These are phyloP conservation scores for Dryobates pubescens DNA, from an alignment of 2,797 vertebrate genomes.

Conservation along the genomic window DNA sequence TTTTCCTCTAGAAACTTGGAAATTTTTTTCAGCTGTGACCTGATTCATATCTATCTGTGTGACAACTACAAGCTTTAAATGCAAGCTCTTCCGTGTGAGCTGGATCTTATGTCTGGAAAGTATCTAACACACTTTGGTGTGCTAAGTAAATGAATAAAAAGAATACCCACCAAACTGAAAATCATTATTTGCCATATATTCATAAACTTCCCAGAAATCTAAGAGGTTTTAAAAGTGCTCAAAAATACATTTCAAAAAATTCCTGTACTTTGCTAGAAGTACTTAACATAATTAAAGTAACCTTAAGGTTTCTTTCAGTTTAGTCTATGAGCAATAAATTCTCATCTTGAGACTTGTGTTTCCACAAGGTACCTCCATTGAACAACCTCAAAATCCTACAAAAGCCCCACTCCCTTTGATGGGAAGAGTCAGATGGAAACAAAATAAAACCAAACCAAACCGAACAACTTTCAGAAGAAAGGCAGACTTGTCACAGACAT, in stretches of 20 bases:
- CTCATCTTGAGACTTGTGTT: neutral
- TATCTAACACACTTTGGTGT: neutral
- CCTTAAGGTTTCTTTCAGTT: neutral
- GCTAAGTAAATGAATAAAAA: neutral
- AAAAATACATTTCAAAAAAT: neutral
- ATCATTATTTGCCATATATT: neutral
- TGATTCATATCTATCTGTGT: neutral
- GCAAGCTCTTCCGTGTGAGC: neutral
- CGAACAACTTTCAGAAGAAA: neutral
- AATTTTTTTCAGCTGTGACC: neutral
- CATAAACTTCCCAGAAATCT: neutral
- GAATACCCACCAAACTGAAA: neutral
- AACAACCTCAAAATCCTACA: neutral
- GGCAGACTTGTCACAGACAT: neutral
- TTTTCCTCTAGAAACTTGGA: neutral
- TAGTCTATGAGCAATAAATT: neutral
- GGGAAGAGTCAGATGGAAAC: neutral
- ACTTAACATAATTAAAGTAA: neutral
- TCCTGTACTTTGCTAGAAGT: neutral
- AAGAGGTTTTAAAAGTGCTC: neutral
- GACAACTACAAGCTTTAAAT: neutral
- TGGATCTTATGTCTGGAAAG: neutral
- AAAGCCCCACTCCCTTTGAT: neutral
- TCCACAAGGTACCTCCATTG: neutral
- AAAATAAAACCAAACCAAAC: rapidly evolving